Base-by-base conservation (phyloP, 2,888 invertebrate species). In the Polymixis flavicincta region DNA sequence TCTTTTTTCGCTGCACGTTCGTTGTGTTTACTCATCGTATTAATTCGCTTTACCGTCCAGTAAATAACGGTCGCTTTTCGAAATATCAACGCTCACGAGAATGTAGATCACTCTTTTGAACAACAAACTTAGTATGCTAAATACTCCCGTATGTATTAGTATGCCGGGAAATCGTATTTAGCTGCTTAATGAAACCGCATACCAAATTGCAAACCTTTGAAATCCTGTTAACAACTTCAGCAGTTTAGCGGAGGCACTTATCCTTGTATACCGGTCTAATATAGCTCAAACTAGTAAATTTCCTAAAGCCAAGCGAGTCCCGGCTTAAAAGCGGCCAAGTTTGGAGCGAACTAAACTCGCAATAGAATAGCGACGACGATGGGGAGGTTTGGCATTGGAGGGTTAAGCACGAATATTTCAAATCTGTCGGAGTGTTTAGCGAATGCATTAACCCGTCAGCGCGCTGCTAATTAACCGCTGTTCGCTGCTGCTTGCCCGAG, bases 141-240 rank as follows among this genome's bases (percentile, higher is more conserved):
- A 70, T 66, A 63, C 54, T 60, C n/a, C 19, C 63, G 25, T 55
- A 73, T 57, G 55, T 76, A 70, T 67, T 67, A 71, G 64, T 54
- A 66, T 42, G 59, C 32, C 61, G 45, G 74, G 52, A 63, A 76
- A 71, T 79, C 70, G 78, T 77, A 82, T 71, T 78, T 78, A 80
- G 67, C 61, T 77, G 76, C 71, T 85, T 85, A 86, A 88, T 86
- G 83, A 83, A 80, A 83, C 85, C 76, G 74, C 75, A 82, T 80
- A 85, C 80, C 83, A 86, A 88, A 89, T 87, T 85, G 86, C 84
- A 88, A 85, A 79, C 86, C 85, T 89, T 88, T 87, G 88, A 89
- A 87, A 88, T 86, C 85, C 86, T 83, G 83, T 87, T 87, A 90
- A 88, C 86, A 89, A 90, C 87, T 90, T 88, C 81, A 87, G 86